Evolutionary conservation across 2,888 invertebrate species (phyloP), one percentile per base, ranked within the genome.

Genomic region (Microchrysa polita): DNA sequence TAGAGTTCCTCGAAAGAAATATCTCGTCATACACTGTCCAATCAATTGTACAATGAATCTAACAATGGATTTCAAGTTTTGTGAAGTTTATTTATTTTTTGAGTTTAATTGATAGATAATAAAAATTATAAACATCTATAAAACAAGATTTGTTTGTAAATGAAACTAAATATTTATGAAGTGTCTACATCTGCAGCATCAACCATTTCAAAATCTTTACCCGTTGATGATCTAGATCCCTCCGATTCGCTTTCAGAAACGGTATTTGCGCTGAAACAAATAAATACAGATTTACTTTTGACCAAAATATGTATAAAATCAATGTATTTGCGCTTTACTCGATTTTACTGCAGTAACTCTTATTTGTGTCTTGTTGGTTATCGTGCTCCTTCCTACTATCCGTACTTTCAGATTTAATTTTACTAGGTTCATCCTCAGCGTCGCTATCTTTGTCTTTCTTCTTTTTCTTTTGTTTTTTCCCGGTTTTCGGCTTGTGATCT

Each of bases 131-230:
- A 63, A 42, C 52, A 44, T 75, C 78, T 77, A 81, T 78, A 82
- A 82, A 78, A 82, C 82, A 78, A 81, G 82, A n/a, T n/a, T 34
- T 75, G 9, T 67, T 10, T 53, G 10, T 27, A 22, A 1, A 53
- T 52, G 53, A 20, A 40, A 14, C 16, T 23, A 55, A 67, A 55
- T 22, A 22, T 52, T 77, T 74, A 77, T 48, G 77, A 85, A 0
- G 85, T 85, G 67, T 89, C 90, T 44, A 90, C 82, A 79, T 92
- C 92, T 18, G 87, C 90, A 40, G 89, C 88, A 80, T 93, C 93
- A 69, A 95, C 91, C 82, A 95, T 94, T 86, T 95, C 95, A 84
- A 95, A 95, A 87, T 95, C 95, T 79, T 92, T 90, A 78, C 93
- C 94, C 0, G 93, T 93, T 77, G 93, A 93, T 14, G 93, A 93